A percentile compares a stretch with the other conserved stretches of the same genome.
phyloP scores from a whole-genome alignment of 2,113 vertebrate species.

The Chascanopsetta lugubris region DNA sequence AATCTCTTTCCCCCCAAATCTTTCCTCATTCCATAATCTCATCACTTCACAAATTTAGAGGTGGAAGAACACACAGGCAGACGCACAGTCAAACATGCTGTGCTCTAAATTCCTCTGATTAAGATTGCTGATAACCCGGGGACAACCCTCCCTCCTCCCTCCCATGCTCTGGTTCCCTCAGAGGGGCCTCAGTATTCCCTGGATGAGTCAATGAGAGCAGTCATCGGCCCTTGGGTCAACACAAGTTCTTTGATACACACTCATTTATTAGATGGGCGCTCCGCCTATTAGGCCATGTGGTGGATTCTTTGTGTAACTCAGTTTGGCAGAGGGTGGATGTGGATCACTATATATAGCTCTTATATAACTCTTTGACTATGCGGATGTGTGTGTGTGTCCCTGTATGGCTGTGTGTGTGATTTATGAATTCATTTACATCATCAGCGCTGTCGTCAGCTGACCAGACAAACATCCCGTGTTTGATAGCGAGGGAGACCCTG shows the following conservation, averaged over 20 bases:
- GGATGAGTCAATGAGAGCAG: background rate
- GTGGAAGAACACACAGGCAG: background rate
- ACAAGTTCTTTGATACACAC: constrained; percentile 3
- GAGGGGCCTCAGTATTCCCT: constrained; percentile 35
- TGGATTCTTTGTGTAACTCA: constrained; percentile 57
- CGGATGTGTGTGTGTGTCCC: constrained; percentile 11
- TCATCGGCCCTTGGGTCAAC: constrained; percentile 27
- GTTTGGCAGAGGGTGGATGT: constrained; percentile 44
- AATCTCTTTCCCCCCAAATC: no score
- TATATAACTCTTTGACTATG: constrained; percentile 11
- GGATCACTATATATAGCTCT: constrained; percentile 50
- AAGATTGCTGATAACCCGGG: constrained; percentile 49
- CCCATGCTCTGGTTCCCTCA: constrained; percentile 5
- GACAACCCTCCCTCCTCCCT: constrained; percentile 32
- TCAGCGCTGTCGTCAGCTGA: constrained; percentile 12
- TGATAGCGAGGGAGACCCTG: background rate
- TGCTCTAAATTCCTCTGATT: constrained; percentile 48
- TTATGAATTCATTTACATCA: constrained; percentile 24
- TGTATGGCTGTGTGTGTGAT: constrained; percentile 33
- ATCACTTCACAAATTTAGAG: background rate
- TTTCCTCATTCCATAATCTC: background rate
- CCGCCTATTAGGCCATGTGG: constrained; percentile 53
- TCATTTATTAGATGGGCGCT: constrained; percentile 47
- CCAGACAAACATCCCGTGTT: constrained; percentile 1
- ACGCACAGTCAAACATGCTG: background rate